phyloP scores from a whole-genome alignment of 2,113 vertebrate species.

The Cottus gobio region DNA sequence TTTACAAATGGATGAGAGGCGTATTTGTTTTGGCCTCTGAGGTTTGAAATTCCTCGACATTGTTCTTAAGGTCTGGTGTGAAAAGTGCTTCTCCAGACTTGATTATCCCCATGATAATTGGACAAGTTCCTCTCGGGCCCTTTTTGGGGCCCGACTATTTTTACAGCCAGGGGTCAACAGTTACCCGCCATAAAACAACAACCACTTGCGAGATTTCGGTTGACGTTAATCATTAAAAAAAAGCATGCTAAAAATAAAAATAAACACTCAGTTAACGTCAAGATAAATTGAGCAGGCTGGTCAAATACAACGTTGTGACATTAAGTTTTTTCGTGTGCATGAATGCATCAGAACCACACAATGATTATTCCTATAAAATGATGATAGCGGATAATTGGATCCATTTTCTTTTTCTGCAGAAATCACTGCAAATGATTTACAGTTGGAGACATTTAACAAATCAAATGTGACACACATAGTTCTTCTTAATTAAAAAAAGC shows the following conservation, averaged over 20 bases:
- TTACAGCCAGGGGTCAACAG: conserved; percentile 32
- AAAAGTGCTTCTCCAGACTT: conserved; percentile 33
- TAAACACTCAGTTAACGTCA: conserved; percentile 42
- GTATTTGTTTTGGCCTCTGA: conserved; percentile 62
- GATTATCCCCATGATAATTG: conserved; percentile 46
- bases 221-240: conserved; percentile 22
- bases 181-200: conserved; percentile 47
- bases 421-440: conserved; percentile 13
- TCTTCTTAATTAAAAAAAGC: conserved; percentile 17
- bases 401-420: conserved; percentile 16
- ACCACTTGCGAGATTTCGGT: conserved; percentile 14
- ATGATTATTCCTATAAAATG: conserved; percentile 10
- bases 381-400: conserved; percentile 16
- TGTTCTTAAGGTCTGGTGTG: conserved; percentile 33
- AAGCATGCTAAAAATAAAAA: conserved; percentile 24
- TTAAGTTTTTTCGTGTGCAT: neutral
- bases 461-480: conserved; percentile 4
- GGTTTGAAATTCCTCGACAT: conserved; percentile 46
- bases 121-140: conserved; percentile 31
- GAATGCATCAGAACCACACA: conserved; percentile 1
- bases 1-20: conserved; percentile 36
- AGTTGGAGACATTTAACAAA: conserved; percentile 1
- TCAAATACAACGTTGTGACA: conserved; percentile 21
- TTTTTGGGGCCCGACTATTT: conserved; percentile 32
- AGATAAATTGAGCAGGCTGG: conserved; percentile 17